Conservation (phyloP, 2,113 vertebrate species). For the Anolis sagrei region DNA sequence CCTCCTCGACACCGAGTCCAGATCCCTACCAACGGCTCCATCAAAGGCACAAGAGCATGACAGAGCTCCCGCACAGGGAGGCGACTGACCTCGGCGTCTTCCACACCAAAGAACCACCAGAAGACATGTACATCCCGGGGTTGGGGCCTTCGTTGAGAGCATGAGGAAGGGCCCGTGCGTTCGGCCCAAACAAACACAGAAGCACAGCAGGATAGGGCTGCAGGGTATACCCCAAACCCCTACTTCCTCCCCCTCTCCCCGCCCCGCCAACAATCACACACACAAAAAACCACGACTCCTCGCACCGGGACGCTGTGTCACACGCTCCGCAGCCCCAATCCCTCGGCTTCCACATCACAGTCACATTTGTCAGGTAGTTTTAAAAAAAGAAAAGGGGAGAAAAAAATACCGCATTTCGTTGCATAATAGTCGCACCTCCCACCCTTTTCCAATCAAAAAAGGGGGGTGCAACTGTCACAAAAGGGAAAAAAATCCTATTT, state of each 20-base stretch:
- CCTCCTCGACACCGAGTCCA: no score
- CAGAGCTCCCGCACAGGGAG: no score
- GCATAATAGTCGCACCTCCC: no score
- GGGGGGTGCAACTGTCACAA: no score
- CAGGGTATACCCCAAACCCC: constrained; percentile 64
- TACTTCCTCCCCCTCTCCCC: neutral
- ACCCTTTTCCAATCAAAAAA: no score
- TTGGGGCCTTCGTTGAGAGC: constrained; percentile 66
- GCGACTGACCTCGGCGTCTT: no score
- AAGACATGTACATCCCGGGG: constrained; percentile 71
- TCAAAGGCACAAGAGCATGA: no score
- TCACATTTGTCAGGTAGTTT: constrained; percentile 80
- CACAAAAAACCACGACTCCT: constrained; percentile 40
- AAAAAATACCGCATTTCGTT: neutral
- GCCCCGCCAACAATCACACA: constrained; percentile 67
- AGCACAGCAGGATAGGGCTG: constrained; percentile 67
- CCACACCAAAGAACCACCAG: constrained; percentile 53
- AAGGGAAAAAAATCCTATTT: no score
- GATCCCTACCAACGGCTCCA: no score
- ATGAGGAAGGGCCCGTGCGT: constrained; percentile 72
- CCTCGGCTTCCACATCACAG: constrained; percentile 76
- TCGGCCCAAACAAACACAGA: constrained; percentile 75
- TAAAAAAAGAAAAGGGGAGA: no score
- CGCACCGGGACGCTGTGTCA: neutral
- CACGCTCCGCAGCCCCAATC: constrained; percentile 75